Evolutionary conservation across 1,140 invertebrate genomes (phyloP).

Genomic region (Neodiprion pinetum): DNA sequence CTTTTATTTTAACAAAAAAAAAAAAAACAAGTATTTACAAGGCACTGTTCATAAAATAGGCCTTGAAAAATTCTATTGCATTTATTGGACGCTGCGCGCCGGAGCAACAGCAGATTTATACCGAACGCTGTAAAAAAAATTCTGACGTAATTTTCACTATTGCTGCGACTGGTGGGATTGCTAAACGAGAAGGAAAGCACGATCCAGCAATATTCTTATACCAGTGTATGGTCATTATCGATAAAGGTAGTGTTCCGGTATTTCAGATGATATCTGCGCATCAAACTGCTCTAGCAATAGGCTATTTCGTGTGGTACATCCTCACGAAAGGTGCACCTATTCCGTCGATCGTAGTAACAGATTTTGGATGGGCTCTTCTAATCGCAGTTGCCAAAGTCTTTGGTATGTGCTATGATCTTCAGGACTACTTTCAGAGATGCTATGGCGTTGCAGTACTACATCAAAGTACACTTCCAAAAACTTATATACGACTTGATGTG

Average conservation of each 20-base stretch:
- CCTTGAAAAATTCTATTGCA: conserved; percentile 18
- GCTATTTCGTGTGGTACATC: conserved; percentile 24
- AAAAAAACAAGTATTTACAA: too few species aligned
- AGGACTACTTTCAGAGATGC: conserved; percentile 26
- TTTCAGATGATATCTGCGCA: conserved; percentile 31
- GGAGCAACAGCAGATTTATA: conserved; percentile 29
- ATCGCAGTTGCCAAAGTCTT: conserved; percentile 24
- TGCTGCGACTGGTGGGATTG: conserved; percentile 26
- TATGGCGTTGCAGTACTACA: conserved; percentile 17
- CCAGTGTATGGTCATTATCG: conserved; percentile 25
- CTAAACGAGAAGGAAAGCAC: conserved; percentile 9
- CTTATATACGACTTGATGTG: conserved; percentile 23
- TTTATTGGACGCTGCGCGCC: conserved; percentile 8
- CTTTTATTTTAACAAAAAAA: conserved; percentile 38
- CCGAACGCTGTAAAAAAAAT: conserved; percentile 20
- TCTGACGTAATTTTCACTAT: conserved; percentile 25
- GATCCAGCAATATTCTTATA: conserved; percentile 26
- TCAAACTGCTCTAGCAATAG: conserved; percentile 24
- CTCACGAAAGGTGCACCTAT: conserved; percentile 15
- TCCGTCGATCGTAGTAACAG: conserved; percentile 25
- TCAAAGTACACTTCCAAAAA: conserved; percentile 12
- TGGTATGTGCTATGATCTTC: conserved; percentile 19
- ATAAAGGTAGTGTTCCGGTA: conserved; percentile 26
- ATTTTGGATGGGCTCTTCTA: conserved; percentile 24
- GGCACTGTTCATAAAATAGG: conserved; percentile 19